phyloP scores from a whole-genome alignment of 64 coral and sea anemone species.

The Pocillopora damicornis region DNA sequence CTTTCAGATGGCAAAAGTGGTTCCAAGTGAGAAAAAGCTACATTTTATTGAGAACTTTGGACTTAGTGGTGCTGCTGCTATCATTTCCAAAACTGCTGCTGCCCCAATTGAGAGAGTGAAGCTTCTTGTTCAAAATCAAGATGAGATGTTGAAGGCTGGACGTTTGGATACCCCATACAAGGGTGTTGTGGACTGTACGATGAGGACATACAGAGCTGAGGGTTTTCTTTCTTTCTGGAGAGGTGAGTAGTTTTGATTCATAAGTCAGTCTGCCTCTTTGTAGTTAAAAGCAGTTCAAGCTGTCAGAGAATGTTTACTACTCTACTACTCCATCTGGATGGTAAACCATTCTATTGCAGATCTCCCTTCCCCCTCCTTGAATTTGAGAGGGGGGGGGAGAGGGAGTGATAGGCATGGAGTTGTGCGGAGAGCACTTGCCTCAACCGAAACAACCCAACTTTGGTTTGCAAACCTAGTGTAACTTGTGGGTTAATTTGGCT shows the following conservation, averaged over 20 bases:
- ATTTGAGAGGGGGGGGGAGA: no score
- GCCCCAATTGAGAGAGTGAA: slow-evolving; percentile 98
- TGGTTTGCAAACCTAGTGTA: no score
- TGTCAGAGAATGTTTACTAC: no score
- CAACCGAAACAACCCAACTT: no score
- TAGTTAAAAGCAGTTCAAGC: neutral
- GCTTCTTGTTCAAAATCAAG: slow-evolving; percentile 96
- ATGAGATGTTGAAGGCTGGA: slow-evolving; percentile 98
- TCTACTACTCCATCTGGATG: no score
- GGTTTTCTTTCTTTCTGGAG: slow-evolving; percentile 92
- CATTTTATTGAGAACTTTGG: slow-evolving; percentile 96
- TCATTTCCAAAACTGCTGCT: slow-evolving; percentile 94
- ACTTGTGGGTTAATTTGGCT: no score
- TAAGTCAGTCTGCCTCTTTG: neutral
- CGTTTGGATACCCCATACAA: slow-evolving; percentile 79
- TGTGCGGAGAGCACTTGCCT: no score
- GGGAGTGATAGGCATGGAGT: no score
- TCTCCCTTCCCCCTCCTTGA: no score
- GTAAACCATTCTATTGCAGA: no score
- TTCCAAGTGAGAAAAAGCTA: slow-evolving; percentile 65
- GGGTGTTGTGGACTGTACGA: slow-evolving; percentile 89
- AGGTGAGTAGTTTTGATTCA: slow-evolving; percentile 40
- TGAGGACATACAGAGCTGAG: slow-evolving; percentile 76
- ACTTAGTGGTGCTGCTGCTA: slow-evolving; percentile 94
- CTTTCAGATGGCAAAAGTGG: slow-evolving; percentile 36